phyloP scores from a whole-genome alignment of 2,113 vertebrate genomes.

The Ia io region DNA sequence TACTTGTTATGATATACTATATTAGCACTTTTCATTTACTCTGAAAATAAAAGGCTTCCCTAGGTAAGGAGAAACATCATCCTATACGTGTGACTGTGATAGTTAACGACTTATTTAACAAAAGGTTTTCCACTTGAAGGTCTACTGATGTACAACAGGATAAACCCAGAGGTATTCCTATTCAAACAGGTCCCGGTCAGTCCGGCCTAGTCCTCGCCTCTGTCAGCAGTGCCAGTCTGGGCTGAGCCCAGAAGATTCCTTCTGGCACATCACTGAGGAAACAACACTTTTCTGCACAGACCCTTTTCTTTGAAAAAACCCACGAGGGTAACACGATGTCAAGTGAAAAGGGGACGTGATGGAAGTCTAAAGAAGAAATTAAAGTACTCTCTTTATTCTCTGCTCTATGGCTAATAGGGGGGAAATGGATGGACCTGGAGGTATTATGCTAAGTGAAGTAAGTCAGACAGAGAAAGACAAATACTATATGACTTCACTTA shows the following conservation, averaged over 20 bases:
- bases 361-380: background rate
- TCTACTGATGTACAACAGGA: background rate
- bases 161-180: background rate
- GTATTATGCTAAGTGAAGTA: background rate
- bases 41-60: background rate
- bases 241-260: background rate
- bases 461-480: background rate
- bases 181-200: background rate
- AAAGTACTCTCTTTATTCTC: background rate
- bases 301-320: background rate
- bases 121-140: background rate
- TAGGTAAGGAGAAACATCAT: background rate
- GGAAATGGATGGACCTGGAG: background rate
- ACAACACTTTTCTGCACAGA: background rate
- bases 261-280: background rate
- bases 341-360: background rate
- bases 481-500: background rate
- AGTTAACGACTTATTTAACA: background rate
- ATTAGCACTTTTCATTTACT: background rate
- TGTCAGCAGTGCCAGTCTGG: background rate
- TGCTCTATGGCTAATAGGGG: conserved; percentile 29
- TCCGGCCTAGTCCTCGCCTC: background rate
- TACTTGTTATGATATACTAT: background rate
- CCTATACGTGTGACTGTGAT: background rate
- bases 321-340: background rate